Conservation (phyloP, 2,113 vertebrate species). For the Bagarius yarrelli region DNA sequence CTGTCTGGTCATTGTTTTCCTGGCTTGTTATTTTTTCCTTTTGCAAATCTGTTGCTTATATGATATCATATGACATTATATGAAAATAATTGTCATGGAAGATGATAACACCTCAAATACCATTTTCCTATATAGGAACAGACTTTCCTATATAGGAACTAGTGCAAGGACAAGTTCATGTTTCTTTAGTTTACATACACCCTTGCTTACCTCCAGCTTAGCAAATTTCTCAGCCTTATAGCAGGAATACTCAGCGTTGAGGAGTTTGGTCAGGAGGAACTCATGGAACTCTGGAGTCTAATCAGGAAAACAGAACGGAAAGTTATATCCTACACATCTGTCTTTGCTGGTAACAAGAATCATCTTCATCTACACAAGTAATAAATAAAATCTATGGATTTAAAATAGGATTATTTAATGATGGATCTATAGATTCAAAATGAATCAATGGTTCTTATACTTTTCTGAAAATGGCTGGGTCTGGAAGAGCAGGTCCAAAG, state of each 20-base stretch:
- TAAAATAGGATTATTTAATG: background rate
- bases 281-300: conserved; percentile 89
- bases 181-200: background rate
- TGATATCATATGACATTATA: no score
- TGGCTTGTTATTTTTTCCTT: no score
- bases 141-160: no score
- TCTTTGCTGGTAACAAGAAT: background rate
- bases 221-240: conserved; percentile 96
- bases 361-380: background rate
- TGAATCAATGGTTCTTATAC: conserved; percentile 60
- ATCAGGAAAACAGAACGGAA: background rate
- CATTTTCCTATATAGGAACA: no score
- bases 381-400: background rate
- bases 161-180: background rate
- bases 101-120: no score
- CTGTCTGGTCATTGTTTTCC: no score
- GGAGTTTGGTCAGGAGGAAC: conserved; percentile 95
- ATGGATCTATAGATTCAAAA: background rate
- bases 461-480: conserved; percentile 91
- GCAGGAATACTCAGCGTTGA: conserved; percentile 95
- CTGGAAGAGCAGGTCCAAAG: conserved; percentile 87
- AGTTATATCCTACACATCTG: background rate
- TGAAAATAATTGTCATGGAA: no score
- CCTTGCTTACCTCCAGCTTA: conserved; percentile 86
- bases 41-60: no score